Evolutionary conservation across 2,888 invertebrate species (phyloP), one percentile per base, ranked within the genome.

Genomic region (Diaphora mendica): DNA sequence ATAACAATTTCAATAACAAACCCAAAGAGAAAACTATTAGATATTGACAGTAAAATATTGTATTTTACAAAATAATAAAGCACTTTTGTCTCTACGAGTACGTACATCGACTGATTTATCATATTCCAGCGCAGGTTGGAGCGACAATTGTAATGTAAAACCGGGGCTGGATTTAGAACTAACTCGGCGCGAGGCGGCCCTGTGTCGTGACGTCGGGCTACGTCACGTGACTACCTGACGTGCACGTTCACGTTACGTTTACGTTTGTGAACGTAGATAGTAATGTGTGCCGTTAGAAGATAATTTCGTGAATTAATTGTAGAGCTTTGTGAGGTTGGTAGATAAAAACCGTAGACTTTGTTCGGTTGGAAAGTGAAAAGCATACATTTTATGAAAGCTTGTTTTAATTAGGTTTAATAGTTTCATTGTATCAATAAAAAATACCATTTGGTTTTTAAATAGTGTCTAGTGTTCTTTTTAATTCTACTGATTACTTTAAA

Each of bases 101-200:
- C 90, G 71, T 79, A 82, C 86, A 87, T 87, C 86, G 85, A 83
- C 90, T 88, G 91, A 93, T 93, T 93, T 92, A 94, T 93, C 93
- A 92, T 92, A 93, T 90, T 90, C 86, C 81, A 85, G 87, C 83
- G 82, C 90, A 89, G 90, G 91, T 90, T 88, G 90, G 89, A 84
- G 90, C 91, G 91, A 93, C 84, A 84, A 84, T 93, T 93, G 93
- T 94, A 90, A 93, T 92, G 93, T 90, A 92, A 93, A 92, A 89
- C 88, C 80, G 79, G 86, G 84, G 83, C 84, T 83, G 88, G 87
- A 85, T 84, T 83, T 79, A 75, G 80, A 79, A 84, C 82, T 82
- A 84, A 85, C 84, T 81, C 77, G 69, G 79, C 35, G 72, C 75
- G 70, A 75, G 51, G 72, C 75, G 72, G 65, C 67, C 70, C 72